Evolutionary conservation across 1,140 invertebrate genomes (phyloP).

Genomic region (Drosophila rufa): DNA sequence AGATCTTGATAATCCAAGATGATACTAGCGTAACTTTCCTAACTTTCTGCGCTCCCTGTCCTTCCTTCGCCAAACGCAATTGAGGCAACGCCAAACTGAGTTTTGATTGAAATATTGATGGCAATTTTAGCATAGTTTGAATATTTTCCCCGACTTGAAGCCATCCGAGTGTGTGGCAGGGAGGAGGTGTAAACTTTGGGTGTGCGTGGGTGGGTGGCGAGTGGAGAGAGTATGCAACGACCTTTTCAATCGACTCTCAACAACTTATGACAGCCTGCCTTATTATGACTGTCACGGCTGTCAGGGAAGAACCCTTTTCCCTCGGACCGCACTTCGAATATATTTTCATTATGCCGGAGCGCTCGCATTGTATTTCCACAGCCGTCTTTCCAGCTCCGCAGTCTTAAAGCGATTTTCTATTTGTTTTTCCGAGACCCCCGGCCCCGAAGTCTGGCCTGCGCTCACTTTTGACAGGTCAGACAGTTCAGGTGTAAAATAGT

Average conservation of each 20-base stretch:
- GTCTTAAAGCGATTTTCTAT: conserved; percentile 71
- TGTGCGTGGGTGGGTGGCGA: conserved; percentile 3
- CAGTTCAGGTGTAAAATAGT: conserved; percentile 80
- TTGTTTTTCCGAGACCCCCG: conserved; percentile 48
- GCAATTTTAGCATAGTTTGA: conserved; percentile 71
- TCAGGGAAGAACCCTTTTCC: conserved; percentile 40
- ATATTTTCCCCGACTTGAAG: conserved; percentile 29
- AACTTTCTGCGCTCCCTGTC: not conserved
- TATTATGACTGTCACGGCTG: conserved; percentile 74
- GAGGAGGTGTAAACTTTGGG: conserved; percentile 61
- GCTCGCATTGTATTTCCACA: conserved; percentile 5
- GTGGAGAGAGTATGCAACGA: conserved; percentile 17
- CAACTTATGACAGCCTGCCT: conserved; percentile 78
- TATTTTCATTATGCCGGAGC: conserved; percentile 66
- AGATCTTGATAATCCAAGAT: no score
- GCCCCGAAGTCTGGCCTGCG: conserved; percentile 3
- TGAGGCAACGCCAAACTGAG: conserved; percentile 40
- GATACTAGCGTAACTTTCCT: not conserved
- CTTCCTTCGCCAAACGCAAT: conserved; percentile 12
- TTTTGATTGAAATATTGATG: conserved; percentile 77
- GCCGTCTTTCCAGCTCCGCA: not conserved
- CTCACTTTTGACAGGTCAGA: conserved; percentile 59
- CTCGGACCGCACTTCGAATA: conserved; percentile 29
- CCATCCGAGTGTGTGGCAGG: conserved; percentile 30
- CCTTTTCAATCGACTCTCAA: conserved; percentile 63